phyloP scores from a whole-genome alignment of 2,888 invertebrate species.

The Melanargia galathea region DNA sequence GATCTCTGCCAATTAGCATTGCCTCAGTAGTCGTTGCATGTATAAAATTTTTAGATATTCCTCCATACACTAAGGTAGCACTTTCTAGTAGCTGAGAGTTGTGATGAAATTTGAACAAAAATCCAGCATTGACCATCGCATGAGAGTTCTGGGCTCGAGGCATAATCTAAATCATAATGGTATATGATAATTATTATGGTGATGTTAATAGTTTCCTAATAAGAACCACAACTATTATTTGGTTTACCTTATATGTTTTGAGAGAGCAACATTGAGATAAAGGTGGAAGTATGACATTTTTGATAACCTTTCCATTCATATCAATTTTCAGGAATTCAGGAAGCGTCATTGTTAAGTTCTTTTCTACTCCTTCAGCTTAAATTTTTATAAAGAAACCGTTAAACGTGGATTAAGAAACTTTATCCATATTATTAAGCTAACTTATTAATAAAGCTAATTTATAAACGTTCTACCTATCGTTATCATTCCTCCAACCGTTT shows the following conservation, averaged over 20 bases:
- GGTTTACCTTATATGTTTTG: constrained; percentile 55
- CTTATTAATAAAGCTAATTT: too few species aligned
- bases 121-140: constrained; percentile 89
- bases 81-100: constrained; percentile 61
- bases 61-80: constrained; percentile 83
- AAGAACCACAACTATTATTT: too few species aligned
- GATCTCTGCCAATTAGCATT: constrained; percentile 67
- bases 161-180: constrained; percentile 82
- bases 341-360: constrained; percentile 54
- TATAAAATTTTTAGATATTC: constrained; percentile 69
- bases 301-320: constrained; percentile 67
- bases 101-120: constrained; percentile 80
- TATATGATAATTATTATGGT: not conserved
- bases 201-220: not conserved
- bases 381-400: not conserved
- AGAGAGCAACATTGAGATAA: constrained; percentile 45
- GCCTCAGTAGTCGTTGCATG: constrained; percentile 80
- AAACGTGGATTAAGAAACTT: not conserved
- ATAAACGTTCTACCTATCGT: constrained; percentile 57
- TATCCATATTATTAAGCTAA: not conserved
- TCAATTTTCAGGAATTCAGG: constrained; percentile 65
- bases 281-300: constrained; percentile 55
- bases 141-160: constrained; percentile 88
- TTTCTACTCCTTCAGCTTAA: constrained; percentile 47
- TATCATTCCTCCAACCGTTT: constrained; percentile 70